Evolutionary conservation across 2,797 vertebrate genomes (phyloP).

Genomic region (Sebastes baramenuke): DNA sequence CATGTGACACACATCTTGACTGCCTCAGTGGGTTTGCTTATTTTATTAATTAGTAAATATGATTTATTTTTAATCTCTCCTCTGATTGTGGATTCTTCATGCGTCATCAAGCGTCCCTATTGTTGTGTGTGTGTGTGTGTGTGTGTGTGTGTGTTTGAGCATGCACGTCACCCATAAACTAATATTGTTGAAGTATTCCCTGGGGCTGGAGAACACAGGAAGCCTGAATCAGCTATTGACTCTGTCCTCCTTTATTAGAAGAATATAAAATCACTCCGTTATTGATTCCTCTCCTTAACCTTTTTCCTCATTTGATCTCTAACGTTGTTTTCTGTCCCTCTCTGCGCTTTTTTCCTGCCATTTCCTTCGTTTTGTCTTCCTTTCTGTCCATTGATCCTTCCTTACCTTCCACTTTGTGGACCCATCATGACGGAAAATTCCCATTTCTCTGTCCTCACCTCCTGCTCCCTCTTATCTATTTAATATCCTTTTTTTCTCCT

Average conservation of each 20-base stretch:
- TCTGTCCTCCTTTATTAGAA: conserved; percentile 67
- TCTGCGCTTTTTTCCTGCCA: background rate
- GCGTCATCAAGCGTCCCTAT: background rate
- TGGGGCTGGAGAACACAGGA: conserved; percentile 44
- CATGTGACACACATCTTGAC: background rate
- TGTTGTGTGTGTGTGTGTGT: background rate
- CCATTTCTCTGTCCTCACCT: background rate
- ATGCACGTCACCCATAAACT: conserved; percentile 40
- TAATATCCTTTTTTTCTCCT: background rate
- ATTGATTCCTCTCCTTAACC: conserved; percentile 65
- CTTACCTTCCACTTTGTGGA: background rate
- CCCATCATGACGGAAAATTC: background rate
- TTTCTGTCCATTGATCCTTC: background rate
- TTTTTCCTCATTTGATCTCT: conserved; percentile 58
- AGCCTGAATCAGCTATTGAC: conserved; percentile 59
- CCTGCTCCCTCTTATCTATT: background rate
- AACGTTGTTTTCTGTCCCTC: conserved; percentile 30
- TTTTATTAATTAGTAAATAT: conserved; percentile 32
- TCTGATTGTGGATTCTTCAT: background rate
- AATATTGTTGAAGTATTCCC: conserved; percentile 57
- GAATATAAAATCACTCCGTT: conserved; percentile 52
- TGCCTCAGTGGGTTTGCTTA: background rate
- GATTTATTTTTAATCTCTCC: conserved; percentile 22
- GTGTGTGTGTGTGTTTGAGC: background rate
- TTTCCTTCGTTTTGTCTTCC: conserved; percentile 6